Evolutionary conservation across 2,797 vertebrate species (phyloP).

Genomic region (Sebastes umbrosus): DNA sequence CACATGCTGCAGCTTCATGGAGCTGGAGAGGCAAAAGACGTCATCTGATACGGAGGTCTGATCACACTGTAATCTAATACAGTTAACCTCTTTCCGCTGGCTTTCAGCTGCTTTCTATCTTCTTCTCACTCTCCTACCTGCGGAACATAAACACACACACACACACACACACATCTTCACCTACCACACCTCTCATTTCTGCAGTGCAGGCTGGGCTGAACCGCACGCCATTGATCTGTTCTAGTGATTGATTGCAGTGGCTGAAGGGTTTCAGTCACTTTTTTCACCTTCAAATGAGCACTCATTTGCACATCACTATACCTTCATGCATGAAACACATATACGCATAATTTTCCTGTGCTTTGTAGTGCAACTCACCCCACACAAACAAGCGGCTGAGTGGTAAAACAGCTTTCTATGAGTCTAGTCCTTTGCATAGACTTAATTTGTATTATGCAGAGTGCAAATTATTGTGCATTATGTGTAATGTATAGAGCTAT

Average conservation of each 20-base stretch:
- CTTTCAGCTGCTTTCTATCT: slow-evolving; percentile 6
- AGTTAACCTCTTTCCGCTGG: slow-evolving; percentile 31
- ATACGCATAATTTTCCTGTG: background rate
- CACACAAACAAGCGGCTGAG: background rate
- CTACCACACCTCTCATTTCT: slow-evolving; percentile 50
- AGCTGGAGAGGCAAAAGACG: slow-evolving; percentile 8
- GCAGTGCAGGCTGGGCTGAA: slow-evolving; percentile 45
- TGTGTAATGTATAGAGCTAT: background rate
- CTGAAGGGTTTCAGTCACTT: slow-evolving; percentile 52
- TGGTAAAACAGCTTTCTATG: slow-evolving; percentile 12
- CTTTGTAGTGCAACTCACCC: background rate
- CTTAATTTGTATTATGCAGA: background rate
- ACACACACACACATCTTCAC: slow-evolving; percentile 1
- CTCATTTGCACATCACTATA: slow-evolving; percentile 13
- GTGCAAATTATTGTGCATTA: background rate
- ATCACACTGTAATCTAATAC: slow-evolving; percentile 35
- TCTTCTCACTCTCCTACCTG: slow-evolving; percentile 9
- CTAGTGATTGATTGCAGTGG: slow-evolving; percentile 60
- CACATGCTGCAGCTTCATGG: slow-evolving; percentile 27
- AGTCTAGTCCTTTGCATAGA: slow-evolving; percentile 8
- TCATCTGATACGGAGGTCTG: slow-evolving; percentile 41
- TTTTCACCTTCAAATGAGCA: slow-evolving; percentile 43
- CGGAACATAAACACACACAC: background rate
- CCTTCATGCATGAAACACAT: background rate
- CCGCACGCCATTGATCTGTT: slow-evolving; percentile 58